Evolutionary conservation across 2,797 vertebrate species (phyloP).

Genomic region (Psittacula derbiana): DNA sequence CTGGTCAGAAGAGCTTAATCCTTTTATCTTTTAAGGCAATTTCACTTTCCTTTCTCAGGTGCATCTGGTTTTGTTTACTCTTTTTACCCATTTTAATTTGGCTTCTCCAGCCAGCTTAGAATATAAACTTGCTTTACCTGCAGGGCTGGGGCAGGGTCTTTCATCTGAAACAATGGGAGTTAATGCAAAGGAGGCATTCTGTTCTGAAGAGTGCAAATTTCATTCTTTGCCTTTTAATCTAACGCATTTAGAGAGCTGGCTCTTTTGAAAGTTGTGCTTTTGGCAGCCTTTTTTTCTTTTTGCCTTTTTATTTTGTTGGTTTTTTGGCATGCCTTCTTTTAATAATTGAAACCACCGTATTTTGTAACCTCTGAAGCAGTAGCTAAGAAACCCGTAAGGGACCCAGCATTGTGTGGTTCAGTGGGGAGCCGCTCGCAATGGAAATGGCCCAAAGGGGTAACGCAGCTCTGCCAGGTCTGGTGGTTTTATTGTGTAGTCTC

Average conservation of each 20-base stretch:
- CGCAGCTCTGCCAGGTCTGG: background rate
- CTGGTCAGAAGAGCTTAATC: conserved; percentile 9
- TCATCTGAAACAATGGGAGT: background rate
- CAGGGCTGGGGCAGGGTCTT: background rate
- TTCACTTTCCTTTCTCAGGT: conserved; percentile 23
- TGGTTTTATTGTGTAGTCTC: conserved; percentile 2
- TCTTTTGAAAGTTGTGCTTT: conserved; percentile 2
- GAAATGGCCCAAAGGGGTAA: background rate
- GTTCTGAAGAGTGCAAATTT: background rate
- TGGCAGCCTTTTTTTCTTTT: background rate
- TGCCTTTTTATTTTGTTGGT: background rate
- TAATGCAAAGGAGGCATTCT: background rate
- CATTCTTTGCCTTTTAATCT: background rate
- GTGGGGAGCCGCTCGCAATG: background rate
- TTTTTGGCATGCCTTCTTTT: background rate
- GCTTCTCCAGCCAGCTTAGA: background rate
- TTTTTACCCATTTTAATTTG: background rate
- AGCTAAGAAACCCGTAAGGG: background rate
- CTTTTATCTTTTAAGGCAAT: conserved; percentile 23
- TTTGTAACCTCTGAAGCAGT: background rate
- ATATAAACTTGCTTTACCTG: background rate
- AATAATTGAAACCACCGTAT: background rate
- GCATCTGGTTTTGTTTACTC: background rate
- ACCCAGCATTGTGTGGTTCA: background rate
- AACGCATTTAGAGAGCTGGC: background rate